These are phyloP conservation scores for Syngnathus floridae DNA, from an alignment of 2,113 vertebrate genomes.

Conservation along the genomic window DNA sequence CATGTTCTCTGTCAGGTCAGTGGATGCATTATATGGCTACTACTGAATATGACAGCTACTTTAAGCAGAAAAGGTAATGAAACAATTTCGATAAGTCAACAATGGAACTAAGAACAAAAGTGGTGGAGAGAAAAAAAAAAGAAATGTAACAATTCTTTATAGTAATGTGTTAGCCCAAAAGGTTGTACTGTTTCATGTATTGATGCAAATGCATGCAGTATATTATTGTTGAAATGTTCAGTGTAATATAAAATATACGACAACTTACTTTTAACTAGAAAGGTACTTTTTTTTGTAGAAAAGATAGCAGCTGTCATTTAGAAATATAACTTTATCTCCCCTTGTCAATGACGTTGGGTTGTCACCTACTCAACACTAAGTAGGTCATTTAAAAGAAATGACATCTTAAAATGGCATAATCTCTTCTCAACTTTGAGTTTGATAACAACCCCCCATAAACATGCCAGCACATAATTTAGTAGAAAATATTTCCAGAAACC, in stretches of 20 bases:
- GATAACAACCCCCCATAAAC: constrained; percentile 6
- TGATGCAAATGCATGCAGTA: constrained; percentile 49
- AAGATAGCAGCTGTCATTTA: constrained; percentile 52
- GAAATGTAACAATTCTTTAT: constrained; percentile 14
- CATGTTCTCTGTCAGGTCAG: constrained; percentile 1
- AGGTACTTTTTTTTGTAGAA: constrained; percentile 40
- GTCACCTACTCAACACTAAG: constrained; percentile 22
- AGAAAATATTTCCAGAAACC: constrained; percentile 75
- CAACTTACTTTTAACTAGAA: constrained; percentile 29
- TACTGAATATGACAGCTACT: constrained; percentile 10
- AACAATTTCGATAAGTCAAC: constrained; percentile 25
- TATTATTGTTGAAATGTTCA: constrained; percentile 30
- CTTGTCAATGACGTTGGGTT: constrained; percentile 13
- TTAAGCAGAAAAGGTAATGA: not conserved
- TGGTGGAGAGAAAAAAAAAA: constrained; percentile 5
- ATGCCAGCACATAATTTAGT: constrained; percentile 34
- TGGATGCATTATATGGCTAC: constrained; percentile 28
- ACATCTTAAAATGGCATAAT: constrained; percentile 40
- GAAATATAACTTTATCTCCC: constrained; percentile 32
- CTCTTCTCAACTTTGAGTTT: not conserved
- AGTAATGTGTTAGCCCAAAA: constrained; percentile 33
- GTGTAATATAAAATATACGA: constrained; percentile 37
- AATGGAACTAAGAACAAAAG: constrained; percentile 34
- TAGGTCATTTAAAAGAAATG: constrained; percentile 48
- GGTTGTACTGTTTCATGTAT: constrained; percentile 38